Conservation (phyloP, 2,888 invertebrate genomes). For the Cephus runcator region DNA sequence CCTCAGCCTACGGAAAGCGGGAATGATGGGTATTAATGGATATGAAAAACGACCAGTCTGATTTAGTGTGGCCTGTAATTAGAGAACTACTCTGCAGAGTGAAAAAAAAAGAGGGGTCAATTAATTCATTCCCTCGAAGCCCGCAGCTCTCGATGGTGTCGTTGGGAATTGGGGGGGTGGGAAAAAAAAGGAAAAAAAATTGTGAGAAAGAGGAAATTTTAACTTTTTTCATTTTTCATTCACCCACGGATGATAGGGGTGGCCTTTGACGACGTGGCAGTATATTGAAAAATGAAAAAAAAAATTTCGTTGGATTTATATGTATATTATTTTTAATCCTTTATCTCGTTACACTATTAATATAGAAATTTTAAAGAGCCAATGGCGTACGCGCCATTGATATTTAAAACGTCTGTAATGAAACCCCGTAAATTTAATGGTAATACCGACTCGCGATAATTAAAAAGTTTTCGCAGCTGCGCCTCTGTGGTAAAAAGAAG, state of each 20-base stretch:
- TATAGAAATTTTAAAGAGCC: background rate
- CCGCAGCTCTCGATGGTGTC: background rate
- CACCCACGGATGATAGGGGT: background rate
- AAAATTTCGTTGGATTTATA: no score
- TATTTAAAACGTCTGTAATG: background rate
- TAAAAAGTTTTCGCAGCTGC: background rate
- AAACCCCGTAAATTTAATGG: background rate
- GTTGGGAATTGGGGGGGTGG: background rate
- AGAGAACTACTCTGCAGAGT: no score
- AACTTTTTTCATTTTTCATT: background rate
- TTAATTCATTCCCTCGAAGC: background rate
- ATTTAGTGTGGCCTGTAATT: background rate
- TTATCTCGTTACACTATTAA: background rate
- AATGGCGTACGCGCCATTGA: background rate
- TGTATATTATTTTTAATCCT: background rate
- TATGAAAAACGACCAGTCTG: background rate
- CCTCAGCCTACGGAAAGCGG: background rate
- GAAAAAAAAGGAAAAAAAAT: background rate
- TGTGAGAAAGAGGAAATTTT: background rate
- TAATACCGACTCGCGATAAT: background rate
- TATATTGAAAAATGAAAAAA: background rate
- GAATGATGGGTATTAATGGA: background rate
- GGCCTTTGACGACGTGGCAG: background rate
- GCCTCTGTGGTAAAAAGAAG: background rate
- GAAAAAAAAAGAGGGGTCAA: background rate